These are phyloP conservation scores for Musca domestica DNA, from an alignment of 1,140 invertebrate species.

Conservation along the genomic window DNA sequence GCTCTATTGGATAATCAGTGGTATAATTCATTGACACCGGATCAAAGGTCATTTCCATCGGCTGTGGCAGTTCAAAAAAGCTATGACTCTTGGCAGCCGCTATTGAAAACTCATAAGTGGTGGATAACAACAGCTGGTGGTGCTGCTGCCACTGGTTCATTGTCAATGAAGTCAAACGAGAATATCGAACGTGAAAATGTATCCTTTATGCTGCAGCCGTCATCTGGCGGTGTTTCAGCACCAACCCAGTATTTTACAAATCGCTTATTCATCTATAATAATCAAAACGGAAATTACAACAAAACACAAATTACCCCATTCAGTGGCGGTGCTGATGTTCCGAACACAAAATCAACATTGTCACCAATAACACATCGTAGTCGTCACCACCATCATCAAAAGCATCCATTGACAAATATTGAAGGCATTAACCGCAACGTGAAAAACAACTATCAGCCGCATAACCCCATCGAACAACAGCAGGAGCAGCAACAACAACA, in stretches of 20 bases:
- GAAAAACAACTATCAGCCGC: neutral
- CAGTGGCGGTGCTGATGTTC: neutral
- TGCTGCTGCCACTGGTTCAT: conserved; percentile 20
- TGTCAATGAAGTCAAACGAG: conserved; percentile 37
- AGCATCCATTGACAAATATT: neutral
- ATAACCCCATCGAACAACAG: neutral
- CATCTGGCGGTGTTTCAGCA: too few species aligned
- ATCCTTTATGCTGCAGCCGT: neutral
- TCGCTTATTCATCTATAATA: neutral
- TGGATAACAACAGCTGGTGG: neutral
- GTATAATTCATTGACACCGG: neutral
- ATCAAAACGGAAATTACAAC: neutral
- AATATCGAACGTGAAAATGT: neutral
- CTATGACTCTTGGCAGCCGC: neutral
- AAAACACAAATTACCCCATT: neutral
- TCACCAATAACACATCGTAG: neutral
- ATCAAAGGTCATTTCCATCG: neutral
- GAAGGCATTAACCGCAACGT: neutral
- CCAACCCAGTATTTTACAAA: neutral
- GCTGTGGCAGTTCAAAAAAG: too few species aligned
- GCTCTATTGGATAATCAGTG: neutral
- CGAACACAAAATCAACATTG: conserved; percentile 3
- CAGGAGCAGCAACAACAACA: conserved; percentile 12
- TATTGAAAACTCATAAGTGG: neutral
- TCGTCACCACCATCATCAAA: neutral